phyloP scores from a whole-genome alignment of 2,888 invertebrate genomes.

The Papilio demoleus region DNA sequence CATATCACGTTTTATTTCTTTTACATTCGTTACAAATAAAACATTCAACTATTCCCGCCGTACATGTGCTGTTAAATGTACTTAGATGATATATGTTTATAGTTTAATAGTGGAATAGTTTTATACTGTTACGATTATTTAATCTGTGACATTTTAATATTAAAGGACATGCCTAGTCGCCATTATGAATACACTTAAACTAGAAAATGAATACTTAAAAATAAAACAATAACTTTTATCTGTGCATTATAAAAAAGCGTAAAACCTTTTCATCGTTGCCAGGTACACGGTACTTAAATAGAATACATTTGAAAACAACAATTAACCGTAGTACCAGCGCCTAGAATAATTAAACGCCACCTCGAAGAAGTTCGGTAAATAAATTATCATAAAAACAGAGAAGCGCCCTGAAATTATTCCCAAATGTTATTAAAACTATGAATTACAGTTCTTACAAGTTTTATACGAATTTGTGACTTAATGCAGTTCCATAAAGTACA shows the following conservation, averaged over 20 bases:
- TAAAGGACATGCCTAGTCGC: too few species aligned
- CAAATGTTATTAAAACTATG: constrained; percentile 43
- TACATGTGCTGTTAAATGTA: constrained; percentile 8
- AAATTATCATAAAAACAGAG: constrained; percentile 50
- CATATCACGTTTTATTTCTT: constrained; percentile 32
- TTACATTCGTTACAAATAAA: constrained; percentile 29
- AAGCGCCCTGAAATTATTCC: constrained; percentile 49
- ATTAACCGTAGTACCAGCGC: constrained; percentile 18
- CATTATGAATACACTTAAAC: too few species aligned
- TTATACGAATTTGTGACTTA: neutral
- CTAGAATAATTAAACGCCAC: constrained; percentile 39
- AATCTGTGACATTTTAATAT: neutral
- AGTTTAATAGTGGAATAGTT: neutral
- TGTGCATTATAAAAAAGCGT: neutral
- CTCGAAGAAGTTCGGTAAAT: constrained; percentile 51
- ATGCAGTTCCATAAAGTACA: neutral
- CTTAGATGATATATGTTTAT: constrained; percentile 13
- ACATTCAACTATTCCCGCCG: constrained; percentile 30
- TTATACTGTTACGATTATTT: neutral
- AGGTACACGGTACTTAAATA: constrained; percentile 32
- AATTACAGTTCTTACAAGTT: constrained; percentile 37
- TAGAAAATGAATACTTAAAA: neutral
- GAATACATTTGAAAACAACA: neutral
- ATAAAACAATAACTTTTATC: neutral
- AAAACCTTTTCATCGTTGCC: neutral